phyloP scores from a whole-genome alignment of 2,797 vertebrate species.

The Xiphorhynchus erythropygius region DNA sequence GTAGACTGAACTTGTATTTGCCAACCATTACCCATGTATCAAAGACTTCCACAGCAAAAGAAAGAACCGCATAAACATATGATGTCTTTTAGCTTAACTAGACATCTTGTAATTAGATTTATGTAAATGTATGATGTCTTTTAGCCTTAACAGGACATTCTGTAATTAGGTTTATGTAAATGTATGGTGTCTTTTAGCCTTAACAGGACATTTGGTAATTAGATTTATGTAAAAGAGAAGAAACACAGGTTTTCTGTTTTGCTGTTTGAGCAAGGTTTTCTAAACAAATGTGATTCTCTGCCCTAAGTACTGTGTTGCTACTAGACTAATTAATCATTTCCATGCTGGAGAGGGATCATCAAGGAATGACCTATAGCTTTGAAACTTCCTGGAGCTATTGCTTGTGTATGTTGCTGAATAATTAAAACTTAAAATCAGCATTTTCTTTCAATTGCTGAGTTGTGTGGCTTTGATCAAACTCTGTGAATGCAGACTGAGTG shows the following conservation, averaged over 20 bases:
- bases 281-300: constrained; percentile 52
- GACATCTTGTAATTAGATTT: constrained; percentile 52
- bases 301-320: constrained; percentile 18
- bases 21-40: neutral
- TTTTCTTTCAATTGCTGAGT: constrained; percentile 32
- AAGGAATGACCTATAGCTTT: constrained; percentile 52
- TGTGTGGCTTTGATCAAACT: constrained; percentile 58
- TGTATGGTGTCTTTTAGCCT: constrained; percentile 42
- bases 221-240: constrained; percentile 63
- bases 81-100: constrained; percentile 31
- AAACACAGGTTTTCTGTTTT: constrained; percentile 39
- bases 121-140: constrained; percentile 50
- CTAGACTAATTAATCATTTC: constrained; percentile 75
- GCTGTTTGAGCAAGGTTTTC: constrained; percentile 52
- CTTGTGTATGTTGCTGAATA: constrained; percentile 32
- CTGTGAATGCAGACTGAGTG: constrained; percentile 28
- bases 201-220: constrained; percentile 49
- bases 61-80: neutral
- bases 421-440: constrained; percentile 51
- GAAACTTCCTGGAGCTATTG: constrained; percentile 47
- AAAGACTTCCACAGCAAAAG: neutral
- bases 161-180: constrained; percentile 66
- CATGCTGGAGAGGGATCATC: constrained; percentile 49
- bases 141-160: constrained; percentile 33
- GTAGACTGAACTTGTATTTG: constrained; percentile 1